phyloP scores from a whole-genome alignment of 2,888 invertebrate species.

The Scotopteryx bipunctaria region DNA sequence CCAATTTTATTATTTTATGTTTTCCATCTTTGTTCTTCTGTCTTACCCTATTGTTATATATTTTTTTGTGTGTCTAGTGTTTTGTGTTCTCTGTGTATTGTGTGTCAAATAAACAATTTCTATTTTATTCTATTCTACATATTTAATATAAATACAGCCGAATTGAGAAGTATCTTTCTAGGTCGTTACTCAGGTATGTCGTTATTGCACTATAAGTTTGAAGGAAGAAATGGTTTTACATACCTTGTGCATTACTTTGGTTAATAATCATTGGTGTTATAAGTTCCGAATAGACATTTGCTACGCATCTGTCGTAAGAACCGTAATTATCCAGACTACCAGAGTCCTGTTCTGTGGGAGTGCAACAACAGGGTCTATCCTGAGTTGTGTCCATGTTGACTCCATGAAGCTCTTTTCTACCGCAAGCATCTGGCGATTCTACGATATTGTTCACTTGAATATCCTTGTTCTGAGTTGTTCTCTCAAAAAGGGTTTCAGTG shows the following conservation, averaged over 20 bases:
- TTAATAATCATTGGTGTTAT: constrained; percentile 46
- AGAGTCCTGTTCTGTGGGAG: constrained; percentile 16
- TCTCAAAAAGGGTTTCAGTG: constrained; percentile 7
- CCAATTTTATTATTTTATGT: too few species aligned
- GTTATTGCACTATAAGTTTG: too few species aligned
- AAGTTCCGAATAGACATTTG: constrained; percentile 46
- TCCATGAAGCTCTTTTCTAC: constrained; percentile 10
- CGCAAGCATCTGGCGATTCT: not conserved
- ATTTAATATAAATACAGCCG: too few species aligned
- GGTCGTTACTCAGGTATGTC: too few species aligned
- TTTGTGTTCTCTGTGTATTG: too few species aligned
- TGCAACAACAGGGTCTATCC: constrained; percentile 57
- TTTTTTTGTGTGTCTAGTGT: too few species aligned
- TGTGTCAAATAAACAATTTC: too few species aligned
- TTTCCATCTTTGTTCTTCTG: too few species aligned
- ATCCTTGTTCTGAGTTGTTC: constrained; percentile 1
- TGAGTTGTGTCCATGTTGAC: constrained; percentile 52
- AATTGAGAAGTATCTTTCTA: too few species aligned
- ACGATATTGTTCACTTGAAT: constrained; percentile 18
- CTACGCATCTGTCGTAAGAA: constrained; percentile 24
- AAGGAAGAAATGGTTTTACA: too few species aligned
- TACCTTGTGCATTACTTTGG: constrained; percentile 45
- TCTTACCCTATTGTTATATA: too few species aligned
- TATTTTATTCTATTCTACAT: too few species aligned
- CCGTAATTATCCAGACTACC: not conserved